Evolutionary conservation across 2,797 vertebrate genomes (phyloP), one percentile per base, ranked within the genome.

Genomic region (Pseudomugil tenellus): DNA sequence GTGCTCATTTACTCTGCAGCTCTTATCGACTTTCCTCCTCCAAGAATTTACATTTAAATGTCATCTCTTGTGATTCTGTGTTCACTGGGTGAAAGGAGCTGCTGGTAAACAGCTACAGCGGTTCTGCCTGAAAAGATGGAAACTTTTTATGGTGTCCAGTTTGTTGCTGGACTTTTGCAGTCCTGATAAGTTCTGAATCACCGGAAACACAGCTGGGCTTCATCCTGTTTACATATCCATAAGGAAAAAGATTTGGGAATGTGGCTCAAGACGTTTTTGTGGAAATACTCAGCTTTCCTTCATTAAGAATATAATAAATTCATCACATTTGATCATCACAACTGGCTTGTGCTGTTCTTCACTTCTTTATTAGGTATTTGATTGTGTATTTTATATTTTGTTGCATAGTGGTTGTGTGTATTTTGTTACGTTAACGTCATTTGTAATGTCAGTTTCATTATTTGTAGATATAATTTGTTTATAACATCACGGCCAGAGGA

Each of bases 1-100:
- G 37, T 3, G 37, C 72, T 81, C 61, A 46, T 77, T 80, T 82
- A 78, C 65, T 81, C 56, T 32, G 26, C 63, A 12, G 57, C 72
- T 67, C 66, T 79, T 83, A 80, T 83, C 77, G 17, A 74, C 77
- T 67, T 71, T 59, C 31, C 59, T 55, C 54, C 52, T 37, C 58
- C 60, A 16, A 16, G 35, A 77, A 84, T 86, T 79, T 81, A 68
- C 84, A 80, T 81, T 84, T 79, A 73, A 80, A 86, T 81, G 70
- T 56, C 70, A 35, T 60, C 46, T 41, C 39, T 83, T 75, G 76
- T 73, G 74, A 68, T 9, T 26, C 14, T 51, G 48, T 4, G 48
- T 69, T 66, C 63, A 32, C 74, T 35, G 31, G 26, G 17, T 67
- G 70, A 74, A 58, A 21, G 23, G 34, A 68, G n/a, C 14, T 57